Percentiles rank a stretch among this genome's conserved stretches.
Evolutionary conservation across 2,797 vertebrate genomes (phyloP).

Genomic region (Sebastes reedi): DNA sequence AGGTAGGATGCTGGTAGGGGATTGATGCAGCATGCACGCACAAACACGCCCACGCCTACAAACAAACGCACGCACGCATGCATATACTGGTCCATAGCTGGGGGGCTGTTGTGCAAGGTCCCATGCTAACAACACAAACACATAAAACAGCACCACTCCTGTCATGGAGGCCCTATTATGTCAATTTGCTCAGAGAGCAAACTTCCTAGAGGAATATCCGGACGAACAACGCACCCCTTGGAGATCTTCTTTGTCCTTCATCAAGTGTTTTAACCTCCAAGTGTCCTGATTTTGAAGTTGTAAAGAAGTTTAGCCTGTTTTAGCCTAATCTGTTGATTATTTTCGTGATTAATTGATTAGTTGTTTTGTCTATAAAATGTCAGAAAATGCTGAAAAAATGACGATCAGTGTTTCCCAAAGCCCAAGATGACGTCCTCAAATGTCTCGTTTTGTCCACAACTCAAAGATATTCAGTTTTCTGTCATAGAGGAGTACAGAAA

Average conservation of each 20-base stretch:
- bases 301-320: not conserved
- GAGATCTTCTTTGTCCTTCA: constrained; percentile 1
- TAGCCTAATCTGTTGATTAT: too few relatives aligned
- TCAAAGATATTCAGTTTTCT: too few relatives aligned
- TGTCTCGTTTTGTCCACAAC: too few relatives aligned
- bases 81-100: constrained; percentile 33
- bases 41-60: constrained; percentile 33
- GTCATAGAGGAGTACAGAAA: too few relatives aligned
- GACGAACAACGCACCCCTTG: constrained; percentile 38
- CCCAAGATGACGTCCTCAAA: too few relatives aligned
- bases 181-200: constrained; percentile 45
- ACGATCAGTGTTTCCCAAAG: too few relatives aligned
- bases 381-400: too few relatives aligned
- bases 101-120: constrained; percentile 48
- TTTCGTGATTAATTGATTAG: too few relatives aligned
- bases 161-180: constrained; percentile 54
- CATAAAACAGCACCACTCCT: constrained; percentile 69
- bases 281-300: not conserved
- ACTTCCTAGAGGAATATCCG: constrained; percentile 45
- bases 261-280: not conserved
- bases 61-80: constrained; percentile 26
- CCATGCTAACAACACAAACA: constrained; percentile 59
- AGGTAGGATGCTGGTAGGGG: constrained; percentile 59
- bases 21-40: constrained; percentile 41
- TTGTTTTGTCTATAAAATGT: too few relatives aligned